These are phyloP conservation scores for Oedothorax gibbosus DNA, from an alignment of 1,140 invertebrate genomes.

Conservation along the genomic window DNA sequence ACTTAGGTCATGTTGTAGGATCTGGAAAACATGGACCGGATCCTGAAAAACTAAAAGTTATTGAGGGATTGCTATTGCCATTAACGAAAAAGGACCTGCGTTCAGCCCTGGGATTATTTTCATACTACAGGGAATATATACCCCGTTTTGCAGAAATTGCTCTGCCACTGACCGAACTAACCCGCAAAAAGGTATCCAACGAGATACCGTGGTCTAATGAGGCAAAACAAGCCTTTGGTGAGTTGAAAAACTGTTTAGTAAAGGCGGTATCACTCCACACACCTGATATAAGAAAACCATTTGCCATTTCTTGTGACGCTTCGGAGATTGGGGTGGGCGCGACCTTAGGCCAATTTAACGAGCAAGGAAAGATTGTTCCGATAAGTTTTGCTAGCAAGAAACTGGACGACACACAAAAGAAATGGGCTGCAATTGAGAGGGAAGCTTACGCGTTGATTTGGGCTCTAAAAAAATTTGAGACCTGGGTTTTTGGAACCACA, in stretches of 20 bases:
- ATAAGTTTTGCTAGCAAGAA: background rate
- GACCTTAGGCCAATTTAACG: background rate
- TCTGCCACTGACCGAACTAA: background rate
- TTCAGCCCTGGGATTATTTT: background rate
- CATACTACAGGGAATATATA: background rate
- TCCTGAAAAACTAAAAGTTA: conserved; percentile 65
- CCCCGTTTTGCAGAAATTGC: background rate
- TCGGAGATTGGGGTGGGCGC: background rate
- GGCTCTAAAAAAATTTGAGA: background rate
- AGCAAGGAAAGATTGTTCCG: background rate
- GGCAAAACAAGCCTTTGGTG: background rate
- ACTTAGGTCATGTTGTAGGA: conserved; percentile 67
- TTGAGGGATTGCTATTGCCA: conserved; percentile 63
- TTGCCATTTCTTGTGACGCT: background rate
- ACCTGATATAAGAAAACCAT: background rate
- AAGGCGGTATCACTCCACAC: background rate
- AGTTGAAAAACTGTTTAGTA: background rate
- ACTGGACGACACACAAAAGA: background rate
- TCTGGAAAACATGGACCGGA: conserved; percentile 66
- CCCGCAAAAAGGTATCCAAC: background rate
- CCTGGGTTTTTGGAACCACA: too few species aligned
- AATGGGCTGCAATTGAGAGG: background rate
- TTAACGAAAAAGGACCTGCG: conserved; percentile 13
- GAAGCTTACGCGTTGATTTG: background rate
- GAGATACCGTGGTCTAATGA: conserved; percentile 3